Base-by-base conservation (phyloP, 2,113 vertebrate species). In the Bubo blakistoni region DNA sequence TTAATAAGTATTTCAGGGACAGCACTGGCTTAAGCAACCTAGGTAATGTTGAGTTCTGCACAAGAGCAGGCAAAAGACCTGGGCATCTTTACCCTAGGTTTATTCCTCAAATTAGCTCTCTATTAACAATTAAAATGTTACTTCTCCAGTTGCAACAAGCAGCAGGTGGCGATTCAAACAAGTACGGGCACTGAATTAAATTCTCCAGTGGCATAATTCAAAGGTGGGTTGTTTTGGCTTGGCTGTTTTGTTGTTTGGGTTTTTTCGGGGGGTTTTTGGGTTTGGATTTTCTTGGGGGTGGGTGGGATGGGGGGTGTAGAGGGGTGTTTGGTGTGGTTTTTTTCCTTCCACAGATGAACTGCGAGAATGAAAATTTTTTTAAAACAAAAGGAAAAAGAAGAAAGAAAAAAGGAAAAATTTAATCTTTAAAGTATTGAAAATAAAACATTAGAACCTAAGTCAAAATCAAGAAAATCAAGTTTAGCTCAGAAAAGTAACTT, bases 311-410 rank as follows among this genome's bases (percentile, higher is more conserved):
- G 2, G 9, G 11, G 3, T 7, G 6, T 49, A 22, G n/a, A 14
- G 6, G 13, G 2, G 16, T 42, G 25, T 25, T 55, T 57, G 15
- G 24, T 42, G 30, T 19, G 5, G 4, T 9, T n/a, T 6, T 80
- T 17, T 6, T 1, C 15, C 5, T 24, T 40, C 6, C 11, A 40
- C 5, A 71, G 26, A 65, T 1, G 0, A 61, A 69, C 15, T 54
- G 47, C 10, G 13, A 57, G 3, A 67, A 76, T 14, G 8, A 14
- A 78, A 69, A 17, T 19, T 12, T 22, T 21, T 47, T 47, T 5
- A 20, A 47, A 36, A 7, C 17, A 38, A 49, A 32, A 3, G 5
- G 10, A 36, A 7, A 16, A 30, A 49, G 47, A 52, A 52, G 25
- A 26, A 24, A 13, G 6, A 4, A 13, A 47, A 77, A 26, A 3